Percentiles rank a stretch among this genome's conserved stretches.
Conservation (phyloP, 2,113 vertebrate species). For the Rostratula benghalensis region DNA sequence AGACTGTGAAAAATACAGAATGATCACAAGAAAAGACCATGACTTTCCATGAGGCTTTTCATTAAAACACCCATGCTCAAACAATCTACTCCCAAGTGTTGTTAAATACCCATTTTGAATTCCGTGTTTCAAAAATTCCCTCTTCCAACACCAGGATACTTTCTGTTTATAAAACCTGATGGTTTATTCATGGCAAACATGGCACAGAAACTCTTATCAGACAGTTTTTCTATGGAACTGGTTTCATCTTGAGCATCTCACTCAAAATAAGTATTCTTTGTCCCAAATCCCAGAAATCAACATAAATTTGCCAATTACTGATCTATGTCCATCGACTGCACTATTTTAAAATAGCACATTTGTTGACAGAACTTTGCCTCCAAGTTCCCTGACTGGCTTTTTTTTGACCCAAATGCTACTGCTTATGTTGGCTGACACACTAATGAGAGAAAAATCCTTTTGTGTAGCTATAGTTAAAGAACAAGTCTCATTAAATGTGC, state of each 20-base stretch:
- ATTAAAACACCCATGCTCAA: neutral
- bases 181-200: neutral
- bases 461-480: neutral
- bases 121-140: neutral
- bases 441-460: neutral
- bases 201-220: neutral
- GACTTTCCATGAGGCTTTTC: neutral
- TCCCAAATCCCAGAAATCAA: neutral
- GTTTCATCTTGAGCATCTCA: neutral
- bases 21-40: neutral
- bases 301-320: neutral
- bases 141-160: neutral
- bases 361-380: neutral
- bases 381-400: neutral
- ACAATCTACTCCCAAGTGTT: neutral
- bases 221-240: neutral
- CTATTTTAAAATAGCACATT: neutral
- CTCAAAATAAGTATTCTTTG: neutral
- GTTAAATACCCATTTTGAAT: neutral
- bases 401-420: neutral
- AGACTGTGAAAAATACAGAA: neutral
- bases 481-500: neutral
- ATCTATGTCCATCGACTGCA: neutral
- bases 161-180: neutral
- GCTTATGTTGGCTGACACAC: neutral